A percentile compares a stretch with the other conserved stretches of the same genome.
These are phyloP conservation scores for Folsomia manolachei DNA, from an alignment of 2,888 invertebrate genomes.

Conservation along the genomic window DNA sequence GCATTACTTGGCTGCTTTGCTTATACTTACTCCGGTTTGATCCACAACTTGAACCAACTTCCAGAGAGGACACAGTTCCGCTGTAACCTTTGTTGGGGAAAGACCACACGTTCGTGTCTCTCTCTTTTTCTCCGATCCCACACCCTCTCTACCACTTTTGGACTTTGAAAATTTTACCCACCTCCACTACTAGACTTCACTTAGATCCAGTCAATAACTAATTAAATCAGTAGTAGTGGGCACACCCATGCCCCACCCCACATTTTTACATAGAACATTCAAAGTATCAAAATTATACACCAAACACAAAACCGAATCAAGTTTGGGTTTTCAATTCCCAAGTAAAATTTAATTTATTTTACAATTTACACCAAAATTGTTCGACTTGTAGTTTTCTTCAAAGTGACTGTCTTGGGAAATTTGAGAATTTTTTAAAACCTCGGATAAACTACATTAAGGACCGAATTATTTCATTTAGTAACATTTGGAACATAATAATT, in stretches of 20 bases:
- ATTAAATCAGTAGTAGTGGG: no score
- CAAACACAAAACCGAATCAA: no score
- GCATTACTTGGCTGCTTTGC: not conserved
- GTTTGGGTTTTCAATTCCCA: no score
- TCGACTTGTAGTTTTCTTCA: not conserved
- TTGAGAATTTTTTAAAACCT: not conserved
- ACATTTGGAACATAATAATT: not conserved
- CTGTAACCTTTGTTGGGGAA: constrained; percentile 13
- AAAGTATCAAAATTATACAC: no score
- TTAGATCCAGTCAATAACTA: no score
- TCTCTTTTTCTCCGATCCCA: not conserved
- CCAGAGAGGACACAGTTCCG: constrained; percentile 15
- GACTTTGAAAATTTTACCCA: constrained; percentile 8
- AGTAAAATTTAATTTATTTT: not conserved
- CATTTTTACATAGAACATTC: no score
- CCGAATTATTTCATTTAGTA: not conserved
- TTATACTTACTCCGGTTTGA: constrained; percentile 4
- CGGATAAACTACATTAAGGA: not conserved
- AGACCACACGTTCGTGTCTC: no score
- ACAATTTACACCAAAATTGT: not conserved
- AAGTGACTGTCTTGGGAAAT: not conserved
- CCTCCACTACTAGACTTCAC: not conserved
- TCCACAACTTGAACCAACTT: not conserved
- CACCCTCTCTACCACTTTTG: not conserved
- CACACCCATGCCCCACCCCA: no score